Percentiles rank a stretch among this genome's conserved stretches.
Evolutionary conservation across 2,113 vertebrate species (phyloP).

Genomic region (Marmota flaviventris): DNA sequence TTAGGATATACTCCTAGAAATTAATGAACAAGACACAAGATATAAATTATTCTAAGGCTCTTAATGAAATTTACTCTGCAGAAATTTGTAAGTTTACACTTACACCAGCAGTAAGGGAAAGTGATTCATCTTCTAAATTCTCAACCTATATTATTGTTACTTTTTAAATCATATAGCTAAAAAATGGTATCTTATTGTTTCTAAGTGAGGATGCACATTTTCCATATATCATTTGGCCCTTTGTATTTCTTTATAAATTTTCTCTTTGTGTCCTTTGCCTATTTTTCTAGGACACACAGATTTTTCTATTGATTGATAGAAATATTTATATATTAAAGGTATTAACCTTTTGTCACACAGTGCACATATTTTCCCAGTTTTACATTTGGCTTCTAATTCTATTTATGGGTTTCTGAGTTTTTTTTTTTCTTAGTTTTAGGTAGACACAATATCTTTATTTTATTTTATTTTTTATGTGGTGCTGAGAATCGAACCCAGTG

Average conservation of each 20-base stretch:
- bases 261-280: not conserved
- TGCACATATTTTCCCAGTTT: not conserved
- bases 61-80: not conserved
- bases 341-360: not conserved
- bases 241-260: constrained; percentile 39
- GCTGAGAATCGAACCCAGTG: no score
- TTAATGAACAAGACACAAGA: not conserved
- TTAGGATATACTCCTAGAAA: constrained; percentile 45
- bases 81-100: constrained; percentile 6
- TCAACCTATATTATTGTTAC: not conserved
- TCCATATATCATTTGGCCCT: not conserved
- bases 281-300: constrained; percentile 3
- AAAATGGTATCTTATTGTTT: not conserved
- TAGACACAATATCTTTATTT: no score
- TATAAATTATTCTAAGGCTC: constrained; percentile 38
- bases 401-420: not conserved
- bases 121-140: not conserved
- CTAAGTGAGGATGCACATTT: not conserved
- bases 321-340: constrained; percentile 24
- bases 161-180: constrained; percentile 23
- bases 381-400: constrained; percentile 29
- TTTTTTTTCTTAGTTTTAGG: no score
- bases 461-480: no score
- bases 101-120: not conserved
- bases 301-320: constrained; percentile 27